These are phyloP conservation scores for Oscheius onirici DNA, from an alignment of 2,888 invertebrate species.

Conservation along the genomic window DNA sequence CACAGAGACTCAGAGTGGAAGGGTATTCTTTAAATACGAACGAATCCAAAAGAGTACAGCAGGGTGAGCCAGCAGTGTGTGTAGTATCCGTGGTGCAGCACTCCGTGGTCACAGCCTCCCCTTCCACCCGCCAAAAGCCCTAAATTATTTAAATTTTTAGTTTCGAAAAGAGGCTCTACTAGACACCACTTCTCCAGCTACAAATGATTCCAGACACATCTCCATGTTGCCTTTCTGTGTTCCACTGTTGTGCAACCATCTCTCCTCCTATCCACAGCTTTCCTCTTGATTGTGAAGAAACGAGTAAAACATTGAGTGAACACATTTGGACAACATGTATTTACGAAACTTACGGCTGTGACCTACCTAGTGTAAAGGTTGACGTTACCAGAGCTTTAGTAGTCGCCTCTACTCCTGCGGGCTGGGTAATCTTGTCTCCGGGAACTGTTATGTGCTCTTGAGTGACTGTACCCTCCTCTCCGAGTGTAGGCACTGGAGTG, in stretches of 20 bases:
- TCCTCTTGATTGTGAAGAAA: too few relatives aligned
- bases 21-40: neutral
- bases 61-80: conserved; percentile 24
- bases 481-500: too few relatives aligned
- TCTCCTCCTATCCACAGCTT: too few relatives aligned
- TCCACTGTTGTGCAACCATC: neutral
- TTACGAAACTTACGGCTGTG: neutral
- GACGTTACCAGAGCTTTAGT: too few relatives aligned
- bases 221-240: neutral
- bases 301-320: too few relatives aligned
- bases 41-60: neutral
- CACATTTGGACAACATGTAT: neutral
- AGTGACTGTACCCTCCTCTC: too few relatives aligned
- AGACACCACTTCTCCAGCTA: conserved; percentile 3
- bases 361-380: too few relatives aligned
- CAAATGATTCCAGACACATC: conserved; percentile 1
- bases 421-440: too few relatives aligned
- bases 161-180: conserved; percentile 42
- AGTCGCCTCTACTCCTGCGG: too few relatives aligned
- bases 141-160: conserved; percentile 13
- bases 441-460: too few relatives aligned
- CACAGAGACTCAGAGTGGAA: neutral
- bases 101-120: neutral
- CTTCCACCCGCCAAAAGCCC: neutral
- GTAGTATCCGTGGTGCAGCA: conserved; percentile 13